Conservation (phyloP, 2,113 vertebrate species). For the Tragelaphus buxtoni region DNA sequence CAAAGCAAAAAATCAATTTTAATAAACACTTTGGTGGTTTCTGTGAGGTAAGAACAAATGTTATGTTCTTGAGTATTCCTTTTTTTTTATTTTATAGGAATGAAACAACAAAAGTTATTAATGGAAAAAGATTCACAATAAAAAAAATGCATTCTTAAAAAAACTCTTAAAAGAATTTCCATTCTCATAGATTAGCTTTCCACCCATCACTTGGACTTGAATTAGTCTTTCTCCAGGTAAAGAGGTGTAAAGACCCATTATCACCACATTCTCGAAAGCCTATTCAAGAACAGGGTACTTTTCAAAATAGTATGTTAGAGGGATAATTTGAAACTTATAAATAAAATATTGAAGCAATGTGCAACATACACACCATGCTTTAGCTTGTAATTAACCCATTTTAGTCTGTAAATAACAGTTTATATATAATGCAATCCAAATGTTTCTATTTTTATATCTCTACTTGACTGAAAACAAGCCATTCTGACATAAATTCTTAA, state of each 20-base stretch:
- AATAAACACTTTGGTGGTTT: background rate
- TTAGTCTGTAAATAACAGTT: background rate
- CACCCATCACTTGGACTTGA: background rate
- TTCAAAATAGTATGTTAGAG: background rate
- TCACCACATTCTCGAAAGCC: background rate
- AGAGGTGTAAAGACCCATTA: background rate
- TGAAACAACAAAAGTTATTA: background rate
- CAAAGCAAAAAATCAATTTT: conserved; percentile 1
- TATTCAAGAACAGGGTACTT: background rate
- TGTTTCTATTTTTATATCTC: background rate
- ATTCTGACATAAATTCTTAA: background rate
- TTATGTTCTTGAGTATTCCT: background rate
- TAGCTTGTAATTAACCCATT: background rate
- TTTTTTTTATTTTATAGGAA: background rate
- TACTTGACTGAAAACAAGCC: background rate
- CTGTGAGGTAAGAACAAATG: background rate
- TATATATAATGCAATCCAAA: background rate
- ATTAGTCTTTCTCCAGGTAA: background rate
- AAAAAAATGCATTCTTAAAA: background rate
- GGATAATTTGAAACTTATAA: background rate
- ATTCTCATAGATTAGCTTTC: conserved; percentile 15
- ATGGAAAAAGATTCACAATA: background rate
- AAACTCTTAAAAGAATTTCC: background rate
- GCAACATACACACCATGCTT: background rate
- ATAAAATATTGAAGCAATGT: conserved; percentile 17